Base-by-base conservation (phyloP, 2,888 invertebrate genomes). In the Philhelius pedissequus region DNA sequence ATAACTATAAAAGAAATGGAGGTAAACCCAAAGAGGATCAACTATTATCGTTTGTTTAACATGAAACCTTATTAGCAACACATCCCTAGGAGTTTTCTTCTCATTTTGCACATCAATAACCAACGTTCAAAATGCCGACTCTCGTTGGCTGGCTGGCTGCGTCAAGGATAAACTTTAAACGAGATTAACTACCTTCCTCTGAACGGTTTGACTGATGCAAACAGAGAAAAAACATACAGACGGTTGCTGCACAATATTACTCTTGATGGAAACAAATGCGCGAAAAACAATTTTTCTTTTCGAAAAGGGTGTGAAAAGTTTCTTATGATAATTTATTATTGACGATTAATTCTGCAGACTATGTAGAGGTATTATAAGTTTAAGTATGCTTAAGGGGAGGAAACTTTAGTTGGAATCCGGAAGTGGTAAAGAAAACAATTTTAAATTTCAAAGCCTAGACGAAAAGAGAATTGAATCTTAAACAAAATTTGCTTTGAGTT, bases 1-100 rank as follows among this genome's bases (percentile, higher is more conserved):
- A 27, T 20, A 48, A 38, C 50, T 20, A 20, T 48, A 48, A 48
- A 48, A 48, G 5, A 48, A 22, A 48, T n/a, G 22, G 9, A 45
- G 48, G 11, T 38, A 35, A 70, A 76, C 76, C 60, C 15, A 25
- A 15, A 62, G 45, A 60, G 62, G 66, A 78, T 69, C 69, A 83
- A 74, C 69, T 62, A 75, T 84, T 79, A 79, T 75, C 75, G 68
- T 83, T 83, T 83, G 83, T 64, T 74, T 69, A 83, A 83, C 83
- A 83, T 78, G 60, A 79, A 79, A 70, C 70, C 79, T 80, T 84
- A 84, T 84, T 66, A 84, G 70, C 70, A 80, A 66, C 70, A 66
- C 79, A 79, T 80, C 70, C 71, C 54, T 38, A 56, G 15, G 76
- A 77, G 58, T 60, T 52, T 15, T 40, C 11, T 56, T 56, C 32